Conservation (phyloP, 1,140 invertebrate genomes). For the Myzus persicae region DNA sequence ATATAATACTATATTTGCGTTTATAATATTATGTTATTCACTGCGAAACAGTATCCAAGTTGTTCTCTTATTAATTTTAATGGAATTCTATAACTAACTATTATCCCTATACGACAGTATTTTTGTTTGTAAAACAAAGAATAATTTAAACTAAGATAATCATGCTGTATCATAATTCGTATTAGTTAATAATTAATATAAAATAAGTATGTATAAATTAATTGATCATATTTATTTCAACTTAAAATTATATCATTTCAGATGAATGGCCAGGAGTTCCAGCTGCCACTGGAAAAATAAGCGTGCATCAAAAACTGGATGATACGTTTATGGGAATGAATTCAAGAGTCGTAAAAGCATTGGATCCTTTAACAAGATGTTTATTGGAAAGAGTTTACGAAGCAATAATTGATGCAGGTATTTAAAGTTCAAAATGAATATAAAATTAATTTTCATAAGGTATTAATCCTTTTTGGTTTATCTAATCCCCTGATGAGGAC, state of each 20-base stretch:
- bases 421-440: conserved; percentile 16
- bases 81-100: no score
- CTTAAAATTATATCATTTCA: conserved; percentile 51
- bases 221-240: not conserved
- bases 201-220: no score
- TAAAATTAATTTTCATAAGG: not conserved
- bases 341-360: conserved; percentile 60
- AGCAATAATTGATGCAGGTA: conserved; percentile 63
- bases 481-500: conserved; percentile 64
- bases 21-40: not conserved
- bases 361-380: conserved; percentile 62
- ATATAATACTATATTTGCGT: not conserved
- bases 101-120: not conserved
- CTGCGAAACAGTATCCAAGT: not conserved
- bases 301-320: conserved; percentile 61
- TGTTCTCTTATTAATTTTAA: not conserved
- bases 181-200: no score
- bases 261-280: conserved; percentile 61
- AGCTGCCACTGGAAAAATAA: conserved; percentile 61
- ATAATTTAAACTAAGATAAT: not conserved
- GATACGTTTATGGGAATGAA: conserved; percentile 62
- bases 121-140: not conserved
- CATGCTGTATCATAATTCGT: not conserved
- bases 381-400: conserved; percentile 61
- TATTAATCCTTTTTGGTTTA: conserved; percentile 45